Base-by-base conservation (phyloP, 2,113 vertebrate species). In the Anoplopoma fimbria region DNA sequence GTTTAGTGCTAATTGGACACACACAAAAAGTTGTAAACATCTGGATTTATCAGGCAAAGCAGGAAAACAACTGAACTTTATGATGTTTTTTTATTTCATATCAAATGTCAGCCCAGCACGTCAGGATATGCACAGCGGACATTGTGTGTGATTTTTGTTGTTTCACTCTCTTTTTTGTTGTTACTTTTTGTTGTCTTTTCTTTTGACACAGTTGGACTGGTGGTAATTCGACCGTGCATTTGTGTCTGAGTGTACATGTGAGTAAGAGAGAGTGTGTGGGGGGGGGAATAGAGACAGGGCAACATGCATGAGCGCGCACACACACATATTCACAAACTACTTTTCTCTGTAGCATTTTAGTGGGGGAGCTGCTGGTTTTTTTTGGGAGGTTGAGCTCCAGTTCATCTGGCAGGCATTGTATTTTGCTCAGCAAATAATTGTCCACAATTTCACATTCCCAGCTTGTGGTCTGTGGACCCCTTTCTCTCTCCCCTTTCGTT, bases 351-450 rank as follows among this genome's bases (percentile, higher is more conserved):
- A 87, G 89, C 87, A 55, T 91, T 93, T 92, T 89, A 68, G 71
- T 69, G 73, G 92, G 87, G 75, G 73, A 77, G 89, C 88, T 86
- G 90, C 91, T 86, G 88, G 89, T 84, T 85, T 29, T 25, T 58
- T 91, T 88, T 79, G 79, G 79, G 88, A 91, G 91, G 93, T 92
- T 95, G 93, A 95, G 92, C 93, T 94, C 90, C 92, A 95, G 93
- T 95, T 96, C 93, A 95, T 94, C 94, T 96, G 95, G 94, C 94
- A 94, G 93, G 89, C 93, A 94, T 95, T 96, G 92, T 94, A 92
- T 95, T 94, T 95, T 93, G 93, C 94, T 94, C 94, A 94, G 94
- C 93, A 94, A 96, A 96, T 95, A 94, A 95, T 95, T 94, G 93
- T 94, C 92, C 93, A 93, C 92, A 94, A 94, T 95, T 94, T 95